Percentiles rank a stretch among this genome's conserved stretches.
These are phyloP conservation scores for Butastur rufipennis DNA, from an alignment of 2,113 vertebrate species.

Conservation along the genomic window DNA sequence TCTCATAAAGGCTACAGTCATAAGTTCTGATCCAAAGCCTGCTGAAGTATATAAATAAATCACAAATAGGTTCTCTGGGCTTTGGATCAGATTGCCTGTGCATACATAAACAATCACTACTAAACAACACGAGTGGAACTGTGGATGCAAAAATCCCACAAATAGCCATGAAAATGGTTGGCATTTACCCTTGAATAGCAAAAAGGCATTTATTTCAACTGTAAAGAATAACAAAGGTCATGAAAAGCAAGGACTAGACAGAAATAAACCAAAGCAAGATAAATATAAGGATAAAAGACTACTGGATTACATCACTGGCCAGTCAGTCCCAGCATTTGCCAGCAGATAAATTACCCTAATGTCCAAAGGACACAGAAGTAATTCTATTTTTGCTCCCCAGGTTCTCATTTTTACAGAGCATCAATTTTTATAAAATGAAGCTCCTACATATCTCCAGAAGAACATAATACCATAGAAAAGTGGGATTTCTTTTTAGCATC, in stretches of 20 bases:
- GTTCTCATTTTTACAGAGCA: constrained; percentile 1
- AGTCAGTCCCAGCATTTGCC: background rate
- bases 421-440: background rate
- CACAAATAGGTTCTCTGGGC: background rate
- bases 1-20: background rate
- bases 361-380: background rate
- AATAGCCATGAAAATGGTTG: background rate
- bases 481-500: background rate
- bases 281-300: background rate
- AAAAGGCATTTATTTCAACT: background rate
- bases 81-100: background rate
- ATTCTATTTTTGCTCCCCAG: background rate
- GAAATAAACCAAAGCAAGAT: background rate
- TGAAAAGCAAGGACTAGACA: background rate
- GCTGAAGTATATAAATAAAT: background rate
- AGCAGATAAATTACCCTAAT: background rate
- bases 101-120: background rate
- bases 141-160: background rate
- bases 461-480: background rate
- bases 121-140: background rate
- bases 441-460: background rate
- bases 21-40: background rate
- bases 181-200: background rate
- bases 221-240: background rate
- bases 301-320: background rate